Base-by-base conservation (phyloP, 2,888 invertebrate genomes). In the Cotesia congregata region DNA sequence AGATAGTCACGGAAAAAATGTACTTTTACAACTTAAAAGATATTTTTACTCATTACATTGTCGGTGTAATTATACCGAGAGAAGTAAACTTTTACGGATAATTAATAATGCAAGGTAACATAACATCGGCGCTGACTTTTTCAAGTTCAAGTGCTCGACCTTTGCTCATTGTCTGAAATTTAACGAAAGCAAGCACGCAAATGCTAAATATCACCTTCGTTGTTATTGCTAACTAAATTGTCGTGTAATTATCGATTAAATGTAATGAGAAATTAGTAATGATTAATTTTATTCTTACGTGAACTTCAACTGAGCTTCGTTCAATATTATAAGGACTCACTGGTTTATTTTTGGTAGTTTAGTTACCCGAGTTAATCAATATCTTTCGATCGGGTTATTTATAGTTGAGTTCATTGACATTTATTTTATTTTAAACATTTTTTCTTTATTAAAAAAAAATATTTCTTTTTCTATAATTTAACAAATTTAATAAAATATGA, bases 331-430 rank as follows among this genome's bases (percentile, higher is more conserved):
- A 17, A 17, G 17, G 17, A 17, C 17, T 17, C 17, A 17, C 50
- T 20, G 15, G 12, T 64, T 68, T 60, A 39, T 40, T 17, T 62
- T 68, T 20, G 30, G 15, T 61, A 12, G 5, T 17, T 41, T 50
- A 17, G 59, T 69, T 69, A 69, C 59, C 60, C 40, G 39, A 38
- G 6, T 62, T 38, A 76, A 80, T 83, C 82, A 77, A 83, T 82
- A 79, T 69, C 67, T 72, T 67, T 70, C 77, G 79, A 81, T 81
- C 77, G 76, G 67, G 50, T 77, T 82, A 83, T 83, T 83, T 80
- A 80, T 82, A 81, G 77, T 40, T 6, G 74, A 69, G 82, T 82
- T 82, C 82, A 73, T 70, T 78, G 83, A 80, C 82, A 75, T 73
- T n/a, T 59, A 59, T 65, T 1, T 67, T 41, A 41, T 41, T 41